Base-by-base conservation (phyloP, 2,797 vertebrate genomes). In the Diplodus sargus region DNA sequence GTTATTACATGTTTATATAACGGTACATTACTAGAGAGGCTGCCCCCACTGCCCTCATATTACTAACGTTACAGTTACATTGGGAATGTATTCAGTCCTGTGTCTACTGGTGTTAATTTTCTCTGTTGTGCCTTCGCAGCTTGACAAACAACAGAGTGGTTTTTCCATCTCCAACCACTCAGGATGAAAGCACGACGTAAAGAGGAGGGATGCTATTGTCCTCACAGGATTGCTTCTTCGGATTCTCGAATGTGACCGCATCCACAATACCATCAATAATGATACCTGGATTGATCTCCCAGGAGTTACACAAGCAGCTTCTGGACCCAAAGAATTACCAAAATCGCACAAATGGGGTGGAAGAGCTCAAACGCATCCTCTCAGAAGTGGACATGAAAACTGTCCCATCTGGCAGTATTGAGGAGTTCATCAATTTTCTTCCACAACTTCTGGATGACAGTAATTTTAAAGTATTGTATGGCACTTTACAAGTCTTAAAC, bases 241-340 rank as follows among this genome's bases (percentile, higher is more conserved):
- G 75, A 81, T 92, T 93, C 83, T 88, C 79, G 79, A 15, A 74
- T 90, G 61, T 94, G 89, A 94, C 87, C 69, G 66, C 64, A 85
- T 83, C 77, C 64, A 34, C 12, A 81, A 82, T 52, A 70, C 28
- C 48, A 47, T 69, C 85, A 85, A 94, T 88, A 77, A 96, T 97
- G 90, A 95, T 96, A 87, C 96, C 96, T 85, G 97, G 96, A 39
- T 91, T 98, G 87, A 91, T 98, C 85, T 94, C 97, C 43, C 93
- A 94, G 87, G 96, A 97, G 90, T 93, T 98, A 88, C 95, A 96
- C 43, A 86, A 93, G 61, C 93, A 95, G 65, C 95, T 98, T 81
- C 94, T 97, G 88, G 97, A 98, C 93, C 92, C 90, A 54, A 95
- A 95, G 72, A 96, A 97, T 92, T 97, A 97, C 90, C 95, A 94